Conservation (phyloP, 2,888 invertebrate genomes). For the Acrocyrtus sp. region DNA sequence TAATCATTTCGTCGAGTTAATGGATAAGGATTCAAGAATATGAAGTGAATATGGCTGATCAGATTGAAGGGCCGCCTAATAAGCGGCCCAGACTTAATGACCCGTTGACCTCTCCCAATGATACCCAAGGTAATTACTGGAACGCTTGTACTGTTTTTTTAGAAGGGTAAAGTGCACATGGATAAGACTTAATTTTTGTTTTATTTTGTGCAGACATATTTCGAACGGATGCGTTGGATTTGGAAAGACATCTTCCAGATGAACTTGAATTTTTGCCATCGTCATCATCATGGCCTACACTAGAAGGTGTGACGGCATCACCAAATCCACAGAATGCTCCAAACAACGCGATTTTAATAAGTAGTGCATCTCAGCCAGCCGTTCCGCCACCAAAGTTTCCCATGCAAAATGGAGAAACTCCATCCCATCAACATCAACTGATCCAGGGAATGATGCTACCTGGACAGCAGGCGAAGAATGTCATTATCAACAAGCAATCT, state of each 20-base stretch:
- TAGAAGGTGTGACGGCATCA: slow-evolving; percentile 74
- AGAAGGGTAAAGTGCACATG: no score
- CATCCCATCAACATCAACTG: slow-evolving; percentile 66
- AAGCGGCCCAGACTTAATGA: slow-evolving; percentile 94
- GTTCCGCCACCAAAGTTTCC: slow-evolving; percentile 63
- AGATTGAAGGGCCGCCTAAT: slow-evolving; percentile 94
- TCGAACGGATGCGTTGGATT: slow-evolving; percentile 85
- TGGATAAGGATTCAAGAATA: slow-evolving; percentile 47
- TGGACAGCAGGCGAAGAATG: slow-evolving; percentile 51
- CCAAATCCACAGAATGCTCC: slow-evolving; percentile 35
- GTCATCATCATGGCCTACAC: slow-evolving; percentile 77
- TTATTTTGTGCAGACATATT: slow-evolving; percentile 76
- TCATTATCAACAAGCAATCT: slow-evolving; percentile 59
- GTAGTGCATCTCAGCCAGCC: slow-evolving; percentile 32
- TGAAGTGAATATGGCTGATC: slow-evolving; percentile 83
- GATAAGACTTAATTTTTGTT: no score
- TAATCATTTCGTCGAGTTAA: no score
- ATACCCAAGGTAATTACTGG: slow-evolving; percentile 63
- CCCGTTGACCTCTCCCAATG: slow-evolving; percentile 82
- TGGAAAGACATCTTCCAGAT: slow-evolving; percentile 92
- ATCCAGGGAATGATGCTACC: slow-evolving; percentile 66
- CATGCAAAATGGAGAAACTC: slow-evolving; percentile 62
- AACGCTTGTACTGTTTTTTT: no score
- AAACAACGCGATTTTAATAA: slow-evolving; percentile 44
- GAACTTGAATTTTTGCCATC: slow-evolving; percentile 78